Percentiles rank a stretch among this genome's conserved stretches.
Conservation (phyloP, 2,113 vertebrate species). For the Hipposideros armiger region DNA sequence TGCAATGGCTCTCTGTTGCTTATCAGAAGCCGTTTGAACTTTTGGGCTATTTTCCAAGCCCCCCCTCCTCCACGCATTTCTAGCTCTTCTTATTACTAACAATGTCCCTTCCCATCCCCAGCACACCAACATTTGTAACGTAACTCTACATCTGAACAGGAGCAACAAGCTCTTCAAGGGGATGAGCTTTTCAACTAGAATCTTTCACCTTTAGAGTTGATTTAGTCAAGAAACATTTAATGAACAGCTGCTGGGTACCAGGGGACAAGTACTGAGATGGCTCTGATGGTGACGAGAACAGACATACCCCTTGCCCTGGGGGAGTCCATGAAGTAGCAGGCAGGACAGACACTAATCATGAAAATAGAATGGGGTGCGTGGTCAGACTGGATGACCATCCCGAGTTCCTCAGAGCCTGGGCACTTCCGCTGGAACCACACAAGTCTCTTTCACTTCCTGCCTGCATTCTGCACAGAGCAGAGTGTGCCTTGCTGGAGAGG, state of each 20-base stretch:
- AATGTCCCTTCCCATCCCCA: not conserved
- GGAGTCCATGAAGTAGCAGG: not conserved
- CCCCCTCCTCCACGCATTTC: not conserved
- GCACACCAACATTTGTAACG: not conserved
- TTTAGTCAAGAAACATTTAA: not conserved
- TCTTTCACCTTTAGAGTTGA: not conserved
- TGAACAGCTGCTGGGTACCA: not conserved
- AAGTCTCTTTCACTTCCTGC: not conserved
- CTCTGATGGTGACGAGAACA: not conserved
- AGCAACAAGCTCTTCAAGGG: not conserved
- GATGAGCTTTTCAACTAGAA: not conserved
- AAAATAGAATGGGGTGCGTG: not conserved
- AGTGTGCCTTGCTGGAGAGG: not conserved
- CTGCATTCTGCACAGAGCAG: not conserved
- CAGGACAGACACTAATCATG: not conserved
- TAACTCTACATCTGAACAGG: not conserved
- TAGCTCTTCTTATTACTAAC: not conserved
- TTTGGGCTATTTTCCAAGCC: not conserved
- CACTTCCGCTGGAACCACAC: not conserved
- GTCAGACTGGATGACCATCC: not conserved
- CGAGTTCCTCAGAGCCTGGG: not conserved
- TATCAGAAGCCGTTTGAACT: not conserved
- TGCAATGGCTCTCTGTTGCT: not conserved
- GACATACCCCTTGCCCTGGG: not conserved
- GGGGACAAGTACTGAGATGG: not conserved